A percentile compares a stretch with the other conserved stretches of the same genome.
Evolutionary conservation across 1,140 invertebrate species (phyloP).

Genomic region (Cardiocondyla obscurior): DNA sequence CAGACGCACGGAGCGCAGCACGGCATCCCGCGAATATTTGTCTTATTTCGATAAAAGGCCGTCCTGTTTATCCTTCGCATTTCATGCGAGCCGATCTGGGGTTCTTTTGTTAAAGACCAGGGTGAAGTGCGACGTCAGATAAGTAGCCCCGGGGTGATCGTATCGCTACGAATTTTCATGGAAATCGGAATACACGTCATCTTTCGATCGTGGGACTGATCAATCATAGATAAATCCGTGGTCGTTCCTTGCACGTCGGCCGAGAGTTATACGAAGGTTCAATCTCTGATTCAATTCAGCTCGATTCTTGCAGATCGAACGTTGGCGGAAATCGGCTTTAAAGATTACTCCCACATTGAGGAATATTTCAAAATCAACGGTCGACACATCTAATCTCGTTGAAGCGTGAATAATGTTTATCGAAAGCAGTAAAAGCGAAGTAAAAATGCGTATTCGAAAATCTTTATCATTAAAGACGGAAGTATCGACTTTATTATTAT

Average conservation of each 20-base stretch:
- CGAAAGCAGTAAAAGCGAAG: not conserved
- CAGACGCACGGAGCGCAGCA: constrained; percentile 51
- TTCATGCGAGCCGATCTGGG: constrained; percentile 27
- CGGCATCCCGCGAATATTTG: constrained; percentile 50
- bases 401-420: constrained; percentile 20
- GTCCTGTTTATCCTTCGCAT: constrained; percentile 60
- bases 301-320: not conserved
- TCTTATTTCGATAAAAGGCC: constrained; percentile 50
- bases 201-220: constrained; percentile 3
- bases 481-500: not conserved
- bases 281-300: constrained; percentile 19
- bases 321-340: constrained; percentile 36
- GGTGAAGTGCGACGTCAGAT: not conserved
- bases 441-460: not conserved
- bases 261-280: not conserved
- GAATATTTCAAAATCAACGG: constrained; percentile 25
- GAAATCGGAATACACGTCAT: not conserved
- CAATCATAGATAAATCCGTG: constrained; percentile 12
- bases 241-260: not conserved
- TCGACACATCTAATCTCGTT: not conserved
- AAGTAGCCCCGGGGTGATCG: not conserved
- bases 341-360: constrained; percentile 39
- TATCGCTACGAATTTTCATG: constrained; percentile 34
- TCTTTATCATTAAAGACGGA: not conserved
- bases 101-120: constrained; percentile 5